These are phyloP conservation scores for Cololabis saira DNA, from an alignment of 2,113 vertebrate species.

Conservation along the genomic window DNA sequence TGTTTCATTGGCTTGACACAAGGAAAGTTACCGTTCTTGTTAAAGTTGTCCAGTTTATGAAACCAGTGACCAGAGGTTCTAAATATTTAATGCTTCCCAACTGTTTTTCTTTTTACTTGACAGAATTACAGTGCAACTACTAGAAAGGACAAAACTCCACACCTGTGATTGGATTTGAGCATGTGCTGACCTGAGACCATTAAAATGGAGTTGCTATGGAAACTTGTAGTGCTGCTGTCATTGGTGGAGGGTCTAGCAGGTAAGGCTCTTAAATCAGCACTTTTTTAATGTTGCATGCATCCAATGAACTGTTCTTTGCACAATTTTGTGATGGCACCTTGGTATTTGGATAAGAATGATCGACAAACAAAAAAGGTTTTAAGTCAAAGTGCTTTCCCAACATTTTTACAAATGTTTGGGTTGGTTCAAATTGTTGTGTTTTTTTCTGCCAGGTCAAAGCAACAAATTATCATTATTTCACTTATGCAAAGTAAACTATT, in stretches of 20 bases:
- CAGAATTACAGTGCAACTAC: constrained; percentile 77
- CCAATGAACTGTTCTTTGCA: neutral
- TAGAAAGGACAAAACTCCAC: constrained; percentile 73
- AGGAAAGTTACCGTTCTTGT: constrained; percentile 17
- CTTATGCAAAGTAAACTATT: constrained; percentile 9
- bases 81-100: constrained; percentile 43
- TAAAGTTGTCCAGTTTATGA: constrained; percentile 20
- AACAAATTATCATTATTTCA: constrained; percentile 26
- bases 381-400: neutral
- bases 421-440: constrained; percentile 23
- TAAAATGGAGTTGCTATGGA: constrained; percentile 97
- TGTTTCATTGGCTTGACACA: constrained; percentile 15
- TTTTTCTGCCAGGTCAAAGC: constrained; percentile 39
- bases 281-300: constrained; percentile 32
- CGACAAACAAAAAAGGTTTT: constrained; percentile 11
- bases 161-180: constrained; percentile 77
- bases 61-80: constrained; percentile 13
- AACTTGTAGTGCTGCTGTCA: constrained; percentile 90
- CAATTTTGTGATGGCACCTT: neutral
- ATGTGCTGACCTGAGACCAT: constrained; percentile 81
- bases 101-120: constrained; percentile 57
- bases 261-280: constrained; percentile 75
- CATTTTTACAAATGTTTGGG: constrained; percentile 32
- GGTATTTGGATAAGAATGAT: constrained; percentile 15
- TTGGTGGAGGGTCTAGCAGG: constrained; percentile 90